Evolutionary conservation across 2,797 vertebrate species (phyloP).

Genomic region (Falco peregrinus): DNA sequence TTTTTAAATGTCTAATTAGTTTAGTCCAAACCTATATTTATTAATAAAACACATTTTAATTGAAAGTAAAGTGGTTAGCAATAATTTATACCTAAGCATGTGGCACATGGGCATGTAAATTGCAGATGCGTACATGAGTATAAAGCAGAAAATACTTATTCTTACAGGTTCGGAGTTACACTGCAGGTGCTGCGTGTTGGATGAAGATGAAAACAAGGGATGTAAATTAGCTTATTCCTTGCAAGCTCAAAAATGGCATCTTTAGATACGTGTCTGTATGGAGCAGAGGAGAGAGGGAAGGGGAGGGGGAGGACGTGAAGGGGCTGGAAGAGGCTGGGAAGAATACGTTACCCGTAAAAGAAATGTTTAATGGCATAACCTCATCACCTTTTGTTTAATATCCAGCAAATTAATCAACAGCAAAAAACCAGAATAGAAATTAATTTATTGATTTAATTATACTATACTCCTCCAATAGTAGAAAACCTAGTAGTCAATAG

Average conservation of each 20-base stretch:
- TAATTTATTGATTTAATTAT: not conserved
- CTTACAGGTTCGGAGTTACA: not conserved
- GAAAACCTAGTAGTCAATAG: not conserved
- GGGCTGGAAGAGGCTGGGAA: not conserved
- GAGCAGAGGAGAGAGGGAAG: not conserved
- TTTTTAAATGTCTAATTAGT: slow-evolving; percentile 32
- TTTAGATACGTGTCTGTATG: not conserved
- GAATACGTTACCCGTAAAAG: not conserved
- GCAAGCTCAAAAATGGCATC: not conserved
- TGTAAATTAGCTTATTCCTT: not conserved
- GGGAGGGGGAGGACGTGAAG: not conserved
- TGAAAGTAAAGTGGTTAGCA: slow-evolving; percentile 30
- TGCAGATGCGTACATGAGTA: not conserved
- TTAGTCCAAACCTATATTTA: slow-evolving; percentile 37
- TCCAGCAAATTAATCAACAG: not conserved
- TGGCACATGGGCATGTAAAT: not conserved
- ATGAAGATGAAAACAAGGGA: not conserved
- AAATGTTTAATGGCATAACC: not conserved
- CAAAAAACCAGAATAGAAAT: not conserved
- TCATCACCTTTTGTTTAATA: not conserved
- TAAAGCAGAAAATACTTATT: slow-evolving; percentile 19
- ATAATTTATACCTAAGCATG: slow-evolving; percentile 17
- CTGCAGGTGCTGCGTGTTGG: not conserved
- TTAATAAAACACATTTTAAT: slow-evolving; percentile 57
- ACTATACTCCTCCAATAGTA: not conserved